Conservation (phyloP, 2,113 vertebrate genomes). For the Ornithorhynchus anatinus region DNA sequence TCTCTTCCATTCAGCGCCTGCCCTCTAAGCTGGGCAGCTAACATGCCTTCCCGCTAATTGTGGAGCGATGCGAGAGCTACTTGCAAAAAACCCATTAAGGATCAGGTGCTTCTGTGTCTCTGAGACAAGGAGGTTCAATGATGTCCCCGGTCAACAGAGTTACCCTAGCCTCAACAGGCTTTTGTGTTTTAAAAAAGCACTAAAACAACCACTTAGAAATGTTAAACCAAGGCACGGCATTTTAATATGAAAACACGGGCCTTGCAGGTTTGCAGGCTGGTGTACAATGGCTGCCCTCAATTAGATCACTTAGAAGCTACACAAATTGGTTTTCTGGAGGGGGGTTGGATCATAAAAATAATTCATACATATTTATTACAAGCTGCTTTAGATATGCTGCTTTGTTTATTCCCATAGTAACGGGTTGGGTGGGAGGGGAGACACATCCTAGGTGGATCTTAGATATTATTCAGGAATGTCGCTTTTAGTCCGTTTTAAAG, state of each 20-base stretch:
- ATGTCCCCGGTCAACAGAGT: conserved; percentile 74
- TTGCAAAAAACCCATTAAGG: conserved; percentile 67
- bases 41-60: conserved; percentile 72
- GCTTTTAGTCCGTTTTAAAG: conserved; percentile 48
- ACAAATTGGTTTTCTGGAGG: conserved; percentile 71
- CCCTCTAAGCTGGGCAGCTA: conserved; percentile 72
- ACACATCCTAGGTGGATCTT: neutral
- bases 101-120: conserved; percentile 74
- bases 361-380: conserved; percentile 72
- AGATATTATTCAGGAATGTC: conserved; percentile 56
- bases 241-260: conserved; percentile 77
- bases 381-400: conserved; percentile 18
- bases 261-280: conserved; percentile 59
- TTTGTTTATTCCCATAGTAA: conserved; percentile 70
- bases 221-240: conserved; percentile 76
- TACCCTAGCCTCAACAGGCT: conserved; percentile 75
- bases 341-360: conserved; percentile 60
- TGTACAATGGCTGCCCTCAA: conserved; percentile 76
- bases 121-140: conserved; percentile 74
- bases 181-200: conserved; percentile 78
- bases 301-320: conserved; percentile 77
- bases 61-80: conserved; percentile 64
- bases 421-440: neutral
- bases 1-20: conserved; percentile 72
- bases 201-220: conserved; percentile 78